These are phyloP conservation scores for Scopus umbretta DNA, from an alignment of 2,113 vertebrate genomes.

Conservation along the genomic window DNA sequence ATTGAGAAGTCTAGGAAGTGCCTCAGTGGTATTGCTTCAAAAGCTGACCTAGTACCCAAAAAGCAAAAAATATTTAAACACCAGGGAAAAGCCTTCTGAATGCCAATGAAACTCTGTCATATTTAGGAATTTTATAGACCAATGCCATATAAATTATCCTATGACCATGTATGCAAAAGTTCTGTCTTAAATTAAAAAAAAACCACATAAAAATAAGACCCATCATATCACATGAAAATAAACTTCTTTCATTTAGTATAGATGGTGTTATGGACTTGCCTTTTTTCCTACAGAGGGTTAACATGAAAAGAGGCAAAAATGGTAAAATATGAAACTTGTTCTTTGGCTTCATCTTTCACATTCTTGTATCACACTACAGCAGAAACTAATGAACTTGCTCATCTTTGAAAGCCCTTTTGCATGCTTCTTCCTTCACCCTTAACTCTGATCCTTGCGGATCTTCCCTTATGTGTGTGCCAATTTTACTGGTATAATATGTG, in stretches of 20 bases:
- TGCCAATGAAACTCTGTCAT: not conserved
- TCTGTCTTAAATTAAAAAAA: not conserved
- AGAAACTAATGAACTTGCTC: conserved; percentile 12
- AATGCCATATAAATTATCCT: not conserved
- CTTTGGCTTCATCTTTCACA: conserved; percentile 27
- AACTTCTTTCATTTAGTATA: not conserved
- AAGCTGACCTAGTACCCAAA: not conserved
- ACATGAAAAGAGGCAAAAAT: not conserved
- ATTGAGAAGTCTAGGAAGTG: not conserved
- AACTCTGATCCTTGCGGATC: not conserved
- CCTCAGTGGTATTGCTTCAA: not conserved
- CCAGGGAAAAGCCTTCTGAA: not conserved
- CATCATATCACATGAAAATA: not conserved
- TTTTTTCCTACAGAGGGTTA: not conserved
- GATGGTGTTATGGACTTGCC: not conserved
- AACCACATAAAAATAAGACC: not conserved
- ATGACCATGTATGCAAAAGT: not conserved
- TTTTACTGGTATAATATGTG: conserved; percentile 13
- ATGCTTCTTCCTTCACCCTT: conserved; percentile 15
- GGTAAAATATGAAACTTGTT: not conserved
- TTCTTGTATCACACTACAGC: not conserved
- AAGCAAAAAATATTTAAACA: not conserved
- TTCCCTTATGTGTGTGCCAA: not conserved
- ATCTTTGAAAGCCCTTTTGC: not conserved
- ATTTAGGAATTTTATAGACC: not conserved